phyloP scores from a whole-genome alignment of 1,140 invertebrate genomes.

The Leptoteleia sp. region DNA sequence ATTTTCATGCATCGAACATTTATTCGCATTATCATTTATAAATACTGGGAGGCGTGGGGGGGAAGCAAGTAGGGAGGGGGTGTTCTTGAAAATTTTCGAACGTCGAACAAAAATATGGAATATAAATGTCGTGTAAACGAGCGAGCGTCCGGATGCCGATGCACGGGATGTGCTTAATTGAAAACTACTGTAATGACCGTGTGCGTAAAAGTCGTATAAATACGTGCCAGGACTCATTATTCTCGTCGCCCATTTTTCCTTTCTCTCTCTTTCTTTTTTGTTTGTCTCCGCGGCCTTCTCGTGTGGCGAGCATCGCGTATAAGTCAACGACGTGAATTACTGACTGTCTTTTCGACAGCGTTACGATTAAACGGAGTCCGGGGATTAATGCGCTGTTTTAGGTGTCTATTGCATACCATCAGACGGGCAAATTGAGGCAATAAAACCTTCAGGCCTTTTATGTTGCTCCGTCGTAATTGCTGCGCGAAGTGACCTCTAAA shows the following conservation, averaged over 20 bases:
- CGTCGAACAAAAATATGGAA: conserved; percentile 20
- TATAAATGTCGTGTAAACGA: conserved; percentile 54
- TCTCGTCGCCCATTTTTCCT: conserved; percentile 17
- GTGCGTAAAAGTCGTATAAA: conserved; percentile 59
- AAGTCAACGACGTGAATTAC: conserved; percentile 44
- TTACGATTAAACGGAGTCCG: conserved; percentile 57
- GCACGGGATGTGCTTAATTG: conserved; percentile 52
- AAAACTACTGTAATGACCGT: conserved; percentile 54
- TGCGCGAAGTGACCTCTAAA: conserved; percentile 57
- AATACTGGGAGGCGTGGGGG: conserved; percentile 9
- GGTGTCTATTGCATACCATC: conserved; percentile 60
- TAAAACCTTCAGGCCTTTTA: conserved; percentile 64
- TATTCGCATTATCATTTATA: conserved; percentile 50
- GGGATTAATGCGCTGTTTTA: conserved; percentile 58
- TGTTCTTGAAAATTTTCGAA: conserved; percentile 35
- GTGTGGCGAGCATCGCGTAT: conserved; percentile 15
- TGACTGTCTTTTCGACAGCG: conserved; percentile 48
- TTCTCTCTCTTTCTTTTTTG: not conserved
- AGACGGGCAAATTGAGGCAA: conserved; percentile 60
- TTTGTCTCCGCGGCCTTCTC: conserved; percentile 18
- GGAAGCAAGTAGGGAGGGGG: not conserved
- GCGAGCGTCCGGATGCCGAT: conserved; percentile 28
- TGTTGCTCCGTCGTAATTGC: conserved; percentile 51
- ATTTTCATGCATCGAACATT: conserved; percentile 47
- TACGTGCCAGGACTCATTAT: conserved; percentile 36